These are phyloP conservation scores for Cynocephalus volans DNA, from an alignment of 2,113 vertebrate species.

Conservation along the genomic window DNA sequence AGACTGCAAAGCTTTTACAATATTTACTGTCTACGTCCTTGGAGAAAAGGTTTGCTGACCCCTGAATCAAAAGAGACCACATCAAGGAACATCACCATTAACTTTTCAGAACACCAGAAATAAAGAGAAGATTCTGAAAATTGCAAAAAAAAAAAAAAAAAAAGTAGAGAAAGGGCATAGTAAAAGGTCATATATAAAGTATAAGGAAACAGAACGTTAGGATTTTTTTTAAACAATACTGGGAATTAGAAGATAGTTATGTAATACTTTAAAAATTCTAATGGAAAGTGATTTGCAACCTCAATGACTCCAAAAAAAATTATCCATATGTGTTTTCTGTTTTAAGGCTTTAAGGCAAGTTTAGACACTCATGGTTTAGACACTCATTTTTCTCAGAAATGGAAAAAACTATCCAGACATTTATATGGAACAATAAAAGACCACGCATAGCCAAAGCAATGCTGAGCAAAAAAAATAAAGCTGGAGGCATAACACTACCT, in stretches of 20 bases:
- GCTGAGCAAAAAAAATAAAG: too few relatives aligned
- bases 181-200: neutral
- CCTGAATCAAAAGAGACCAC: neutral
- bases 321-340: neutral
- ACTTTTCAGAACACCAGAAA: neutral
- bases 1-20: neutral
- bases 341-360: too few relatives aligned
- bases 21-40: neutral
- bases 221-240: neutral
- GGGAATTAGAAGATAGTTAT: neutral
- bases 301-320: slow-evolving; percentile 19
- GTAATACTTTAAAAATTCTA: neutral
- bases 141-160: neutral
- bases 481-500: too few relatives aligned
- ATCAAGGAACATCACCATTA: neutral
- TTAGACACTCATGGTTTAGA: neutral
- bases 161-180: neutral
- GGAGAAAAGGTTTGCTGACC: neutral
- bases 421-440: too few relatives aligned
- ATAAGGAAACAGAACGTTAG: neutral
- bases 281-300: neutral
- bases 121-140: neutral
- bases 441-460: too few relatives aligned
- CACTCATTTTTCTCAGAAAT: too few relatives aligned
- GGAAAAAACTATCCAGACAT: too few relatives aligned